A percentile compares a stretch with the other conserved stretches of the same genome.
phyloP scores from a whole-genome alignment of 2,113 vertebrate species.

The Uropsilus gracilis region DNA sequence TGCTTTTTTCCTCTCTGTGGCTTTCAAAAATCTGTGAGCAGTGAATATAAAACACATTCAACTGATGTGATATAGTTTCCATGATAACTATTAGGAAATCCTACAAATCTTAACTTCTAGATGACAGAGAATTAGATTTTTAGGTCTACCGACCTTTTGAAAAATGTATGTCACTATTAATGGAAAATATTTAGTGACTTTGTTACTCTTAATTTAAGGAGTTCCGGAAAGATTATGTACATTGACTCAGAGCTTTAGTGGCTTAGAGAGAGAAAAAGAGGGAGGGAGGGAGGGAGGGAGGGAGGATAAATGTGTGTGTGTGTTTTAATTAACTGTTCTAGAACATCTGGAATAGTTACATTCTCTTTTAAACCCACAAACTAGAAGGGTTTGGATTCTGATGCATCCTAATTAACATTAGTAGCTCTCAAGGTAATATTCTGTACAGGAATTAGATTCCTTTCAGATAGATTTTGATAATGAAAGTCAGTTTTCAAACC shows the following conservation, averaged over 20 bases:
- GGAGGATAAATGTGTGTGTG: too few relatives aligned
- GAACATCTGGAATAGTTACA: background rate
- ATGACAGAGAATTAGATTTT: background rate
- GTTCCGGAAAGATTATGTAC: background rate
- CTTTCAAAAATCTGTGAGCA: background rate
- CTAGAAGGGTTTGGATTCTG: background rate
- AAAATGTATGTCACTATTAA: slow-evolving; percentile 5
- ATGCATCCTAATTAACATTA: background rate
- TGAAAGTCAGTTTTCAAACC: slow-evolving; percentile 4
- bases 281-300: too few relatives aligned
- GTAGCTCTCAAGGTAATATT: slow-evolving; percentile 7
- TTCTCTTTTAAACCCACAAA: background rate
- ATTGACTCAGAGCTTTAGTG: background rate
- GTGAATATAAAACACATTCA: background rate
- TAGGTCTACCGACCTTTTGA: background rate
- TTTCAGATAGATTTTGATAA: slow-evolving; percentile 19
- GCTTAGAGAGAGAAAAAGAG: too few relatives aligned
- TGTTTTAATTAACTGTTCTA: slow-evolving; percentile 15
- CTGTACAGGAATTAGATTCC: background rate
- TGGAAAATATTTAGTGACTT: background rate
- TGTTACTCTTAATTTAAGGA: slow-evolving; percentile 26
- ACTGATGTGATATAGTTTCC: background rate
- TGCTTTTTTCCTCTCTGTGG: background rate
- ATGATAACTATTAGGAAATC: background rate
- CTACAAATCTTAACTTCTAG: background rate